Percentiles rank a stretch among this genome's conserved stretches.
phyloP scores from a whole-genome alignment of 2,888 invertebrate species.

The Chelonus formosanus region DNA sequence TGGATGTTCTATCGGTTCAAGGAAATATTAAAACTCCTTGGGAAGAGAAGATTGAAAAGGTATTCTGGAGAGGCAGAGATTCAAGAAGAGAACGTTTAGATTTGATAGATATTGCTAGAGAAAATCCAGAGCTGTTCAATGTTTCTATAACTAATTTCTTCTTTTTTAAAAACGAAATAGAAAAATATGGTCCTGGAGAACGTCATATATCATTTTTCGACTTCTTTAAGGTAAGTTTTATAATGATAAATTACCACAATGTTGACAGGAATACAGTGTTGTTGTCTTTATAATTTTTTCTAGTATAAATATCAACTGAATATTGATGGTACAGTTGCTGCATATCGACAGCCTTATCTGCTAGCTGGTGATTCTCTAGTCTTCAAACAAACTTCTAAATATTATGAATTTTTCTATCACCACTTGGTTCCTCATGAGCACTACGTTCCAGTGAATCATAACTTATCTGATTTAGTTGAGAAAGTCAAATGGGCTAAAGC shows the following conservation, averaged over 20 bases:
- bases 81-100: slow-evolving; percentile 85
- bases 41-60: slow-evolving; percentile 77
- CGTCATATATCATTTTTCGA: slow-evolving; percentile 89
- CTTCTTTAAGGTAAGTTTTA: slow-evolving; percentile 83
- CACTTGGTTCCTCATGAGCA: slow-evolving; percentile 80
- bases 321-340: slow-evolving; percentile 96
- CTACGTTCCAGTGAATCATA: slow-evolving; percentile 82
- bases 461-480: slow-evolving; percentile 83
- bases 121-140: slow-evolving; percentile 83
- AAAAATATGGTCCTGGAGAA: slow-evolving; percentile 85
- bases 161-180: slow-evolving; percentile 87
- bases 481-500: slow-evolving; percentile 80
- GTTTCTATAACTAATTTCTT: slow-evolving; percentile 95
- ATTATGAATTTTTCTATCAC: slow-evolving; percentile 93
- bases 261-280: no score
- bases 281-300: slow-evolving; percentile 47
- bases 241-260: no score
- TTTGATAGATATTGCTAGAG: slow-evolving; percentile 79
- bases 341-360: slow-evolving; percentile 92
- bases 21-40: slow-evolving; percentile 77
- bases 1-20: slow-evolving; percentile 92
- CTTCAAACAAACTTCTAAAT: slow-evolving; percentile 92
- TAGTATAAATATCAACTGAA: slow-evolving; percentile 96
- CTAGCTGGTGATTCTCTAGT: slow-evolving; percentile 87
- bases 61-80: slow-evolving; percentile 94